Percentiles rank a stretch among this genome's conserved stretches.
These are phyloP conservation scores for Chaetorhynchus papuensis DNA, from an alignment of 2,113 vertebrate species.

Conservation along the genomic window DNA sequence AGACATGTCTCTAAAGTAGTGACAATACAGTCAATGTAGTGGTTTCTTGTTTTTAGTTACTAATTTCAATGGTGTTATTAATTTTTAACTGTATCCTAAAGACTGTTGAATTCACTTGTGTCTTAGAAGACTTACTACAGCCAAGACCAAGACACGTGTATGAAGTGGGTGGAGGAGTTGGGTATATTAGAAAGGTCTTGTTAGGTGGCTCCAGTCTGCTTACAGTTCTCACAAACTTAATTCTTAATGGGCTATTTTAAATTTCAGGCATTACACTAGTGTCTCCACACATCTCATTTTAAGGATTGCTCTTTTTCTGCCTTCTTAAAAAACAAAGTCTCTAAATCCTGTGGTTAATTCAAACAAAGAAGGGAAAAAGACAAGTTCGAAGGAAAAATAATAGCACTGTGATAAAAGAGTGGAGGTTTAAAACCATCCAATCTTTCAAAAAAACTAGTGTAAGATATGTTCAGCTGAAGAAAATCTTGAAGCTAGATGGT, in stretches of 20 bases:
- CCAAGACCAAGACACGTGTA: not conserved
- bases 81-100: not conserved
- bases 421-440: not conserved
- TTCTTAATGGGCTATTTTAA: not conserved
- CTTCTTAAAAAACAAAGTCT: not conserved
- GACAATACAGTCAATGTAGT: not conserved
- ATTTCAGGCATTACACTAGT: not conserved
- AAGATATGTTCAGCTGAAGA: not conserved
- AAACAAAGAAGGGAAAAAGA: not conserved
- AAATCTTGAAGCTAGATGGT: not conserved
- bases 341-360: not conserved
- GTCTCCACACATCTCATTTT: not conserved
- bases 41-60: not conserved
- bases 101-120: not conserved
- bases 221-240: not conserved
- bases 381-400: not conserved
- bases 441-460: not conserved
- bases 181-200: not conserved
- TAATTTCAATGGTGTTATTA: not conserved
- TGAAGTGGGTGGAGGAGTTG: not conserved
- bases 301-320: not conserved
- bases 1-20: not conserved
- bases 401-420: not conserved
- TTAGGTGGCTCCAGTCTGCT: not conserved
- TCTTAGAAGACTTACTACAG: not conserved